Base-by-base conservation (phyloP, 92 coral and sea anemone species). In the Bergia puertoricense region DNA sequence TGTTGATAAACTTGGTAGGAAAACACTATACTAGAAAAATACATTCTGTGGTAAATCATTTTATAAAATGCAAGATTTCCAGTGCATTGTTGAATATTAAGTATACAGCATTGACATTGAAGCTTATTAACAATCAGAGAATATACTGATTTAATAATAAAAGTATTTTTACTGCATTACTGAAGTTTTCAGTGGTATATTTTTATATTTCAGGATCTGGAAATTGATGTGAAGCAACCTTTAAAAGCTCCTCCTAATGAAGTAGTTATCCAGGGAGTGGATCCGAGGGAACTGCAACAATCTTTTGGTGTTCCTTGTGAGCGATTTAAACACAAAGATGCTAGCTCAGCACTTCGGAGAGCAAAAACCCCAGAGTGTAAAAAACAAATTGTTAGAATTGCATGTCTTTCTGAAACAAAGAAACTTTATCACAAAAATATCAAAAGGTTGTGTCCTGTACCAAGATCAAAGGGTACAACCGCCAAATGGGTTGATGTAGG, bases 391-490 rank as follows among this genome's bases (percentile, higher is more conserved):
- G 82, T 74, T 46, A 97, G 94, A 90, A 94, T 93, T 56, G 95
- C 96, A 8, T 97, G 99, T 56, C 90, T 97, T 48, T 81, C 93
- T 82, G 99, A 97, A 89, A 90, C 95, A 66, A 91, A 94, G 67
- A 92, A 85, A 77, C 91, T 97, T 73, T 94, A 92, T 88, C 88
- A 86, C 13, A 85, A 81, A 74, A 90, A 93, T 77, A 77, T 97
- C 37, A 91, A 85, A 50, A 97, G 98, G 77, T 67, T 82, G 50
- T 97, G 99, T 74, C 97, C 96, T 54, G 92, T 95, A 43, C 96
- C 95, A 40, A 89, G 92, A 76, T 66, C 87, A 23, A 88, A 91
- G 40, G 93, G 92, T 56, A 90, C 94, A 13, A 93, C 96, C 72
- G 98, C 98, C 3, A 94, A 93, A 54, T 83, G 92, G 84, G 90